Evolutionary conservation across 2,888 invertebrate genomes (phyloP).

Genomic region (Caenorhabditis sp.): DNA sequence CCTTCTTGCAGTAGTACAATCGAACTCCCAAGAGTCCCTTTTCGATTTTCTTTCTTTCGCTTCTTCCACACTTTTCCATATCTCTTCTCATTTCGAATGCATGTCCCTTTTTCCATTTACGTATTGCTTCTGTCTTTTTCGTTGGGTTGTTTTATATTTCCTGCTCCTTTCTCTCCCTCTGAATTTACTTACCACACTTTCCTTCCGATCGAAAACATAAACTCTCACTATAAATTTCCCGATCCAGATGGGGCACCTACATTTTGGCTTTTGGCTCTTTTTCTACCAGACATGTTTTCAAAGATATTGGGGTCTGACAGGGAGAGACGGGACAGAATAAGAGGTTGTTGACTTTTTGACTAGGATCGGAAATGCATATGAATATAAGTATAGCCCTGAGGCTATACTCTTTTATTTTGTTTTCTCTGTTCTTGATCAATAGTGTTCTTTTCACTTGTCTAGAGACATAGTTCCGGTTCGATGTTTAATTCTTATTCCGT

Average conservation of each 20-base stretch:
- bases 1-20: conserved; percentile 45
- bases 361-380: conserved; percentile 59
- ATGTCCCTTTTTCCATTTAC: conserved; percentile 60
- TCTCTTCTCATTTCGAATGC: conserved; percentile 61
- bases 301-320: conserved; percentile 37
- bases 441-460: conserved; percentile 13
- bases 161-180: conserved; percentile 7
- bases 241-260: conserved; percentile 49
- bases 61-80: conserved; percentile 37
- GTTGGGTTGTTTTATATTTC: conserved; percentile 37
- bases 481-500: not conserved
- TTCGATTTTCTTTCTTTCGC: conserved; percentile 7
- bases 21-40: conserved; percentile 48
- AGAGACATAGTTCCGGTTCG: not conserved
- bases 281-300: conserved; percentile 38
- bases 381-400: conserved; percentile 23
- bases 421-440: conserved; percentile 19
- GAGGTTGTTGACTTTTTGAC: conserved; percentile 47
- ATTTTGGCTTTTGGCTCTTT: conserved; percentile 15
- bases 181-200: conserved; percentile 38
- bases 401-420: conserved; percentile 27
- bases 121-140: conserved; percentile 28
- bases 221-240: conserved; percentile 28
- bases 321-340: conserved; percentile 1
- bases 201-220: conserved; percentile 22